Conservation (phyloP, 2,113 vertebrate genomes). For the Antigone vipio region DNA sequence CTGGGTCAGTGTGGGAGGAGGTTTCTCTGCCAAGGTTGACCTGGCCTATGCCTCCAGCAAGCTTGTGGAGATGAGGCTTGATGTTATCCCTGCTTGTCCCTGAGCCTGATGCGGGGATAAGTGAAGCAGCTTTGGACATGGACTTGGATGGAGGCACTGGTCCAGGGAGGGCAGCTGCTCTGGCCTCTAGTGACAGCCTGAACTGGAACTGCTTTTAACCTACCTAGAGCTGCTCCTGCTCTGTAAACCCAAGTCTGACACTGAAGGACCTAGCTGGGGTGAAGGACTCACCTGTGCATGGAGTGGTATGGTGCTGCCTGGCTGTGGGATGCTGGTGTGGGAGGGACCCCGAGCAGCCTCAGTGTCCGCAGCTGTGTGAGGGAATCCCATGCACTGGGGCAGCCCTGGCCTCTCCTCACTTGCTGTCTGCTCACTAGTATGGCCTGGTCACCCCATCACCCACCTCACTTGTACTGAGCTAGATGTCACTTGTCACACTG, state of each 20-base stretch:
- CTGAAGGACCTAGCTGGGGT: background rate
- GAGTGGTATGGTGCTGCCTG: accelerated
- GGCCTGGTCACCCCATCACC: accelerated
- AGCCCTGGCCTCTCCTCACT: background rate
- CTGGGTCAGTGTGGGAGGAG: background rate
- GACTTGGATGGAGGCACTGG: background rate
- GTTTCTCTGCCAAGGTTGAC: background rate
- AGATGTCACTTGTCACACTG: background rate
- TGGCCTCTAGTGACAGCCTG: background rate
- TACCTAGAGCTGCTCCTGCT: background rate
- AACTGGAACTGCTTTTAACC: background rate
- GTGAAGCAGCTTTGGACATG: background rate
- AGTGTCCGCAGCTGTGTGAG: accelerated
- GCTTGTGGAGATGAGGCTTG: background rate
- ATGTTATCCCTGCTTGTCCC: background rate
- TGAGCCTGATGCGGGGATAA: background rate
- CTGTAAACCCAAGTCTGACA: accelerated
- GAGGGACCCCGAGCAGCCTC: background rate
- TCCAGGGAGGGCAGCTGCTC: background rate
- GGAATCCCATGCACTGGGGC: background rate
- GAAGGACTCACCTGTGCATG: accelerated
- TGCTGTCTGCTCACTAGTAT: accelerated
- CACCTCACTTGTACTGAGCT: background rate
- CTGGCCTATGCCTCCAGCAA: background rate
- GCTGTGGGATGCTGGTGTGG: background rate